A percentile compares a stretch with the other conserved stretches of the same genome.
Evolutionary conservation across 2,888 invertebrate genomes (phyloP).

Genomic region (Volucella inanis): DNA sequence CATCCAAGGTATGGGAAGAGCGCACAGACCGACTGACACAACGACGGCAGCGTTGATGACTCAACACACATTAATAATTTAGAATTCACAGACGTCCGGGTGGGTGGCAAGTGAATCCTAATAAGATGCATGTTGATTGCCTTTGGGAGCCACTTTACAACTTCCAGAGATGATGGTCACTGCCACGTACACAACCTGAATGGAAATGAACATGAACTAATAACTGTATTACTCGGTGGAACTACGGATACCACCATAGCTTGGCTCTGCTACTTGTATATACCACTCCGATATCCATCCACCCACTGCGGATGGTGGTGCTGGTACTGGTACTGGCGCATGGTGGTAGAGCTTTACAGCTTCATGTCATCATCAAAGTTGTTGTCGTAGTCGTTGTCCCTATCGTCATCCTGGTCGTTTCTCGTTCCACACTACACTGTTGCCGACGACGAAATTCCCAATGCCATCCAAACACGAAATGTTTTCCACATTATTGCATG

Average conservation of each 20-base stretch:
- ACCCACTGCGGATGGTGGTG: neutral
- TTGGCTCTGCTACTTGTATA: neutral
- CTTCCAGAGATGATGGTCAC: constrained; percentile 63
- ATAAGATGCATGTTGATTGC: constrained; percentile 75
- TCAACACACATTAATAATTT: constrained; percentile 67
- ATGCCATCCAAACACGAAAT: constrained; percentile 75
- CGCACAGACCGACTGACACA: neutral
- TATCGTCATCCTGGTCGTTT: constrained; percentile 21
- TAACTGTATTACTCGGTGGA: constrained; percentile 68
- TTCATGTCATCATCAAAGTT: constrained; percentile 63
- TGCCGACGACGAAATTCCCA: constrained; percentile 68
- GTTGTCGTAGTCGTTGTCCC: constrained; percentile 19
- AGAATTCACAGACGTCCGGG: constrained; percentile 51
- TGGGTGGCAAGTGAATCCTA: constrained; percentile 20
- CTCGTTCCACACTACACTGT: neutral
- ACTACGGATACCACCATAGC: constrained; percentile 10
- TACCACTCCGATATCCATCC: neutral
- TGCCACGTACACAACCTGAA: constrained; percentile 68
- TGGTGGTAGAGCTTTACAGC: constrained; percentile 13
- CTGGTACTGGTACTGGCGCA: no score
- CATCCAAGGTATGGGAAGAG: constrained; percentile 26
- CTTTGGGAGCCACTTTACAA: constrained; percentile 70
- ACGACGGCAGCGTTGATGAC: neutral
- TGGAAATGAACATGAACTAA: constrained; percentile 74
- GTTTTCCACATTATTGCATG: constrained; percentile 75